Percentiles rank a stretch among this genome's conserved stretches.
Conservation (phyloP, 2,797 vertebrate species). For the Valencia hispanica region DNA sequence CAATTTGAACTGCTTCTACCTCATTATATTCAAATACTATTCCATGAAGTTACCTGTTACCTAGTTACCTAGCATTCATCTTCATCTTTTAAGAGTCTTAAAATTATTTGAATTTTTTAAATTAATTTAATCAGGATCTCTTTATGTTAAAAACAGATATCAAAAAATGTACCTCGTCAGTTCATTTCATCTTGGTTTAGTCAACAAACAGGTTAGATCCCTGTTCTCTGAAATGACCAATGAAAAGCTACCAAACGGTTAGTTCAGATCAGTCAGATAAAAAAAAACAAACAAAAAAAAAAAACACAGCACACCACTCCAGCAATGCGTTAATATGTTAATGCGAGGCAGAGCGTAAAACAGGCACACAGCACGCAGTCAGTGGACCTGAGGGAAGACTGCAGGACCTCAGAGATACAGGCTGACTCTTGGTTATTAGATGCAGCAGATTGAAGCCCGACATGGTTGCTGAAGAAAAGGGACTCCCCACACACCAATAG, state of each 20-base stretch:
- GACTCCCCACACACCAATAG: neutral
- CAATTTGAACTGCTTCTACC: neutral
- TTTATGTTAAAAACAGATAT: neutral
- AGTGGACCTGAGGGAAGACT: constrained; percentile 96
- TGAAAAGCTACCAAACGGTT: constrained; percentile 10
- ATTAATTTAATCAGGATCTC: neutral
- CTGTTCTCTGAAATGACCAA: neutral
- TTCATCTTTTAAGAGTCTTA: neutral
- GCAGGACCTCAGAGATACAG: constrained; percentile 94
- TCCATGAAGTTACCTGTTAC: neutral
- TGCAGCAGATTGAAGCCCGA: constrained; percentile 99
- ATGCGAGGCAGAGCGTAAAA: constrained; percentile 62
- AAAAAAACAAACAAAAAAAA: neutral
- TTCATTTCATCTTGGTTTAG: neutral
- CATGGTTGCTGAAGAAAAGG: constrained; percentile 86
- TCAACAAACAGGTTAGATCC: neutral
- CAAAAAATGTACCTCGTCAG: neutral
- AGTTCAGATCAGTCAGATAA: neutral
- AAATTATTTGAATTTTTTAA: neutral
- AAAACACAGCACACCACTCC: constrained; percentile 47
- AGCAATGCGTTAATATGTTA: constrained; percentile 54
- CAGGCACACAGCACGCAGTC: constrained; percentile 73
- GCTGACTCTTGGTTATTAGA: constrained; percentile 98
- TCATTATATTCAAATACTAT: neutral
- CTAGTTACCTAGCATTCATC: neutral